These are phyloP conservation scores for Scleropages formosus DNA, from an alignment of 2,797 vertebrate genomes.

Conservation along the genomic window DNA sequence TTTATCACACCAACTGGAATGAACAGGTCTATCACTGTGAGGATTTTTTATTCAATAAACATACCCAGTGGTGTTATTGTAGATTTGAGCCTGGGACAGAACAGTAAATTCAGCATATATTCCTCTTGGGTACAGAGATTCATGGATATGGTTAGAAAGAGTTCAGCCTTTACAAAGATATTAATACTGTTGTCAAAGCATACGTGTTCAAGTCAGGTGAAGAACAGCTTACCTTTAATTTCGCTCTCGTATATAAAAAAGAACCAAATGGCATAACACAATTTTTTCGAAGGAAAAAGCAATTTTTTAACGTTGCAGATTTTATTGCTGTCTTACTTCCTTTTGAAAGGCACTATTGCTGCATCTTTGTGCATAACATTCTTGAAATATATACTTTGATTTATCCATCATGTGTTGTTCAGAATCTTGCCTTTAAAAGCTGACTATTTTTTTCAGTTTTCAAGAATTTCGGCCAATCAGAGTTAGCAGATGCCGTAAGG, in stretches of 20 bases:
- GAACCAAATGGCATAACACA: conserved; percentile 28
- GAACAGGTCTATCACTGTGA: not conserved
- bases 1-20: not conserved
- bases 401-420: conserved; percentile 13
- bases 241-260: conserved; percentile 27
- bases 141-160: conserved; percentile 15
- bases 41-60: not conserved
- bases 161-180: conserved; percentile 23
- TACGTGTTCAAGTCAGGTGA: not conserved
- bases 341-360: too few relatives aligned
- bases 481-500: too few relatives aligned
- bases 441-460: conserved; percentile 22
- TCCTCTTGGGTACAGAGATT: conserved; percentile 4
- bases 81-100: not conserved
- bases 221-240: conserved; percentile 31
- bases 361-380: too few relatives aligned
- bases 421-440: too few relatives aligned
- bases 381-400: too few relatives aligned
- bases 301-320: too few relatives aligned
- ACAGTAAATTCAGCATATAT: not conserved
- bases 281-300: too few relatives aligned
- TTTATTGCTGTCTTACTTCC: too few relatives aligned
- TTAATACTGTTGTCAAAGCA: conserved; percentile 26
- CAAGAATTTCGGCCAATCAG: not conserved
- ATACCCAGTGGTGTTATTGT: not conserved